Conservation (phyloP, 2,888 invertebrate genomes). For the Aplocera efformata region DNA sequence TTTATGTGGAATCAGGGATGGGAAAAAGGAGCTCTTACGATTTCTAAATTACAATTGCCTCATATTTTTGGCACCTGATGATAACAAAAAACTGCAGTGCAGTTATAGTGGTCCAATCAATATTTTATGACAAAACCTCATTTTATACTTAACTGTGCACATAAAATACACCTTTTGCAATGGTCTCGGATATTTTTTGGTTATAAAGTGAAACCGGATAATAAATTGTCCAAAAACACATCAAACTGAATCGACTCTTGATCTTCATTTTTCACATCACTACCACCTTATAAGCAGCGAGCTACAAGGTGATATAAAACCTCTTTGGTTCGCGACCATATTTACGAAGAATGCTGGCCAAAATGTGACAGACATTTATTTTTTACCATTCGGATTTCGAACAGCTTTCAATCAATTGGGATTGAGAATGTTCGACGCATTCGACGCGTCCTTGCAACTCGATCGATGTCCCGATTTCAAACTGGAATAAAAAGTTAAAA, state of each 20-base stretch:
- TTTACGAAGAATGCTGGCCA: conserved; percentile 36
- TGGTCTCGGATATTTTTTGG: neutral
- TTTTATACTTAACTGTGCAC: neutral
- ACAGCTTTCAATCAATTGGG: conserved; percentile 51
- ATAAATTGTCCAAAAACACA: neutral
- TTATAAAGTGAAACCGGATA: too few relatives aligned
- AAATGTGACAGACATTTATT: conserved; percentile 43
- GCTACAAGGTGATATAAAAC: conserved; percentile 44
- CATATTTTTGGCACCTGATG: too few relatives aligned
- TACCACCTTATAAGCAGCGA: conserved; percentile 35
- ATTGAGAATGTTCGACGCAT: conserved; percentile 34
- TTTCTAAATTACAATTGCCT: too few relatives aligned
- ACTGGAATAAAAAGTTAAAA: conserved; percentile 25
- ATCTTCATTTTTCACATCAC: conserved; percentile 31
- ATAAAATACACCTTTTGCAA: conserved; percentile 27
- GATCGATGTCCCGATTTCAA: conserved; percentile 28
- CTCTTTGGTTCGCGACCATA: conserved; percentile 40
- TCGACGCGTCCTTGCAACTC: conserved; percentile 32
- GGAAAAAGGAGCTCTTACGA: conserved; percentile 1
- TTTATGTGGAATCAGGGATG: conserved; percentile 26
- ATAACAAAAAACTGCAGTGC: too few relatives aligned
- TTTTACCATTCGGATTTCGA: conserved; percentile 42
- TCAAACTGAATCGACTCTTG: neutral
- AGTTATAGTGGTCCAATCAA: neutral
- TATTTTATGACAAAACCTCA: neutral